phyloP scores from a whole-genome alignment of 2,797 vertebrate species.

The Lacerta viridis region DNA sequence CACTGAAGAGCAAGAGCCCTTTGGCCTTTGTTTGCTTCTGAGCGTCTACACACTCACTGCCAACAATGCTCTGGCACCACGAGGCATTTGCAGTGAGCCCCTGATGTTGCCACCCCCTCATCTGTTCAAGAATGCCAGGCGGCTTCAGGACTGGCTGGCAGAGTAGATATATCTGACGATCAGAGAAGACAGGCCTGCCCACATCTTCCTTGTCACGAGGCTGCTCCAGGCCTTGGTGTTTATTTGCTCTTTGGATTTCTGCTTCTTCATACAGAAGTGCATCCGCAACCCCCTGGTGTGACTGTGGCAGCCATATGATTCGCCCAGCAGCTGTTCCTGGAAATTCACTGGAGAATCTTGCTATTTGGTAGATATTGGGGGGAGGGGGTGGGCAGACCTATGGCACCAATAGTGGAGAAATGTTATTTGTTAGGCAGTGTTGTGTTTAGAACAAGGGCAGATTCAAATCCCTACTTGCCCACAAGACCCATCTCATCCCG shows the following conservation, averaged over 20 bases:
- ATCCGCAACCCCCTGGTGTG: constrained; percentile 17
- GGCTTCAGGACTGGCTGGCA: not conserved
- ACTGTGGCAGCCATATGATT: constrained; percentile 11
- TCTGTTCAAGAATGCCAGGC: not conserved
- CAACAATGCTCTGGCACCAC: not conserved
- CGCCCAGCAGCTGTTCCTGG: constrained; percentile 29
- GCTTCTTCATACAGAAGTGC: constrained; percentile 21
- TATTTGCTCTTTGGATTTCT: constrained; percentile 29
- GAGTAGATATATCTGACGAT: not conserved
- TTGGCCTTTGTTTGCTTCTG: not conserved
- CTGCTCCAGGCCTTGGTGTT: constrained; percentile 17
- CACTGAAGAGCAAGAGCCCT: not conserved
- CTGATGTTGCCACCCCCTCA: not conserved
- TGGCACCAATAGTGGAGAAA: not conserved
- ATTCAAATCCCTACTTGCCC: not conserved
- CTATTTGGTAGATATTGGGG: not conserved
- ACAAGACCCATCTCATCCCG: not conserved
- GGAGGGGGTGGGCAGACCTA: not conserved
- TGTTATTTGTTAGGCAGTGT: not conserved
- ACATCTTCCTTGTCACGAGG: not conserved
- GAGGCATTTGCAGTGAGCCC: not conserved
- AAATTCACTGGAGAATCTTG: constrained; percentile 3
- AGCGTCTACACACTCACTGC: not conserved
- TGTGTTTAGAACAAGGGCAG: not conserved
- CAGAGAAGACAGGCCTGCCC: constrained; percentile 1